Evolutionary conservation across 2,888 invertebrate species (phyloP), one percentile per base, ranked within the genome.

Genomic region (Brachyopa scutellaris): DNA sequence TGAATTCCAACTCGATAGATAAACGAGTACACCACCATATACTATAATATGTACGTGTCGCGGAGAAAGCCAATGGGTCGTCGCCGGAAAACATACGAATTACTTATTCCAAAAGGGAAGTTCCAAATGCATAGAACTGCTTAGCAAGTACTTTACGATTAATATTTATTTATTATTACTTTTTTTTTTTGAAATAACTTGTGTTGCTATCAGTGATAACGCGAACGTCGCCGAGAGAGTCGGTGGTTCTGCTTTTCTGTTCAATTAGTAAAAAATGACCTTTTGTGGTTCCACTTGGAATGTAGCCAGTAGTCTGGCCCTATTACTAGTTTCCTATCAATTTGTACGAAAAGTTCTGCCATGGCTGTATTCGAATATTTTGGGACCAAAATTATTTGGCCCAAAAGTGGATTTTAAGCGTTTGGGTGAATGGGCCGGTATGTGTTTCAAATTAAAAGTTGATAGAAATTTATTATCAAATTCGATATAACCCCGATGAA

Each of bases 371-470:
- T 86, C 87, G 31, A 91, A 90, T 84, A 84, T 93, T 36, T 86
- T 93, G 62, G 92, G 93, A 17, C 93, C 93, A 33, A 88, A 92
- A 29, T 86, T 93, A 6, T 88, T 94, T 13, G 93, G 92, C 4
- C 91, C 92, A 64, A 91, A 91, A 86, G 91, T 95, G 70, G 92
- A 96, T 90, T 92, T 95, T 82, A 93, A 92, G 87, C 92, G 93
- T 47, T 92, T 93, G 88, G 96, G 96, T 86, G 92, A 93, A 91
- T 96, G 96, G 96, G 96, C 96, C 90, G 93, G 96, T 96, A 91
- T 93, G 94, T 92, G 61, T 7, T 23, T n/a, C 2, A 6, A 47
- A 13, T 21, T 13, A 51, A 15, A 31, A 57, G 49, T 49, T 40
- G 19, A 3, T 33, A 38, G 36, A 15, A 31, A 57, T 57, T 55